phyloP scores from a whole-genome alignment of 2,888 invertebrate species.

The Eutolmus rufibarbis region DNA sequence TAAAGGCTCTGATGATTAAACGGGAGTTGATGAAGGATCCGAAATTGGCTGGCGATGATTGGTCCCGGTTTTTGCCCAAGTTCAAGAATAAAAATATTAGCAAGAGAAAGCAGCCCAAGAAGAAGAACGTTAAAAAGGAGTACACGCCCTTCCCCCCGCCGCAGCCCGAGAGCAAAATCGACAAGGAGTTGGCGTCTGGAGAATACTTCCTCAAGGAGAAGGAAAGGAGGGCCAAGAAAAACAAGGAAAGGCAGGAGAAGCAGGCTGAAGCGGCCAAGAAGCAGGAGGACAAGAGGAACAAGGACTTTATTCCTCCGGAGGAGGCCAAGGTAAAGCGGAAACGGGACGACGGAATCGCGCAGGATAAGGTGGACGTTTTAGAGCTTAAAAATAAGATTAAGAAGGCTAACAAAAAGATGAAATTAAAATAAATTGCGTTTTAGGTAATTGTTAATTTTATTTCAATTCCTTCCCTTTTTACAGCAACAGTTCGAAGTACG shows the following conservation, averaged over 20 bases:
- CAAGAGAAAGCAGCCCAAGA: constrained; percentile 86
- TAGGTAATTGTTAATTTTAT: background rate
- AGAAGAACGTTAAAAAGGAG: constrained; percentile 86
- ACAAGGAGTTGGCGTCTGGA: constrained; percentile 91
- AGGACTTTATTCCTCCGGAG: constrained; percentile 82
- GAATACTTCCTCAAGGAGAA: constrained; percentile 95
- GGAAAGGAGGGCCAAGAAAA: constrained; percentile 74
- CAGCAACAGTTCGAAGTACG: background rate
- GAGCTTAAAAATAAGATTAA: constrained; percentile 79
- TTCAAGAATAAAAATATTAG: constrained; percentile 89
- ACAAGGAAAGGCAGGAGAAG: constrained; percentile 79
- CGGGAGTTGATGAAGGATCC: constrained; percentile 93
- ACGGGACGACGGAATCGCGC: constrained; percentile 48
- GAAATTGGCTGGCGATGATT: constrained; percentile 88
- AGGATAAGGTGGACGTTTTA: constrained; percentile 69
- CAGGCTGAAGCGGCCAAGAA: constrained; percentile 76
- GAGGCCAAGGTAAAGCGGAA: constrained; percentile 63
- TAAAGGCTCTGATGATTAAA: constrained; percentile 97
- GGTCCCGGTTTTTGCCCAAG: constrained; percentile 96
- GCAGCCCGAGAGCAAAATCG: constrained; percentile 91
- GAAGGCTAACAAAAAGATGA: constrained; percentile 67
- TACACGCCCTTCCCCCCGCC: constrained; percentile 99
- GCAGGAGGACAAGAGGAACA: constrained; percentile 78
- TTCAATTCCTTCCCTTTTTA: background rate
- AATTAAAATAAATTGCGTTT: constrained; percentile 39